Evolutionary conservation across 2,113 vertebrate species (phyloP), one percentile per base, ranked within the genome.

Genomic region (Nothobranchius furzeri): DNA sequence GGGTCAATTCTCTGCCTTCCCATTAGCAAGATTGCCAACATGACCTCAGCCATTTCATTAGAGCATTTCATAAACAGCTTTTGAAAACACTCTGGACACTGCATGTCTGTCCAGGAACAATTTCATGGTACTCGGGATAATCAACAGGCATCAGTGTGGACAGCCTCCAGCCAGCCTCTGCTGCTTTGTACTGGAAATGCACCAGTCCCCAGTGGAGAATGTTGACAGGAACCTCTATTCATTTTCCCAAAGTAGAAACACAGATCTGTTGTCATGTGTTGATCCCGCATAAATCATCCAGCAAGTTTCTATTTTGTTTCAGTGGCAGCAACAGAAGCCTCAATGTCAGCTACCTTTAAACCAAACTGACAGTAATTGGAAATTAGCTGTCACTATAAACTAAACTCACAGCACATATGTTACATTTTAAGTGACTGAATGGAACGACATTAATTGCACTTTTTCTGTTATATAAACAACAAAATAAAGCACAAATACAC

Each of bases 401-500:
- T 75, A 25, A 50, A 54, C 12, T 14, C 37, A 45, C 63, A 58
- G 50, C 47, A 55, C 52, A 59, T 75, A 56, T 73, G 66, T 59
- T 72, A 35, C 52, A 72, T 76, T 75, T 73, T 53, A 52, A 63
- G 54, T 56, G 57, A 24, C 60, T 77, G 65, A 67, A 68, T 64
- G 59, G 54, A 73, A 70, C 64, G 30, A 65, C 47, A 73, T 63
- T 71, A 76, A 72, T 69, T 68, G 75, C 65, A 50, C 35, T 62
- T 55, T 65, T 42, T n/a, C 56, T 37, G 64, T 76, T 58, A 57
- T 59, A 70, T 63, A 73, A 87, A 75, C 67, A 64, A 55, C 43
- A 15, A 63, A 75, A 70, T 59, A 66, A 78, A 75, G 58, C 64
- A 71, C 60, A 82, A 78, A 81, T 75, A 75, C 85, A 54, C 48